These are phyloP conservation scores for Otus scops DNA, from an alignment of 2,797 vertebrate species.

Conservation along the genomic window DNA sequence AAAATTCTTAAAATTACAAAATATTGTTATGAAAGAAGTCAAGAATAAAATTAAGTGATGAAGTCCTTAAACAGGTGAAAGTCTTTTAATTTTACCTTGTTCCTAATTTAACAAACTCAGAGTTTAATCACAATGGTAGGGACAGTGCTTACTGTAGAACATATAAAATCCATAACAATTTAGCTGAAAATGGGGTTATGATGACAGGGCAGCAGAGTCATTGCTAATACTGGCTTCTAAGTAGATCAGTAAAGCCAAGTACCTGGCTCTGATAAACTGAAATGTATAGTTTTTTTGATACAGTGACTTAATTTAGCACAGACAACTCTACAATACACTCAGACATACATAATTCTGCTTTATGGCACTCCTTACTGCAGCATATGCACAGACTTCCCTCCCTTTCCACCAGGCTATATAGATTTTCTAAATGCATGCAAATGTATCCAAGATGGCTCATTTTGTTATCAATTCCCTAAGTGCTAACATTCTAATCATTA, in stretches of 20 bases:
- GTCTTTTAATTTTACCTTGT: constrained; percentile 10
- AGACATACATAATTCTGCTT: constrained; percentile 13
- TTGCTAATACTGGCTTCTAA: constrained; percentile 9
- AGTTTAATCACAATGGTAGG: constrained; percentile 17
- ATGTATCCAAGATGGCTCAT: constrained; percentile 90
- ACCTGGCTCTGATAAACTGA: background rate
- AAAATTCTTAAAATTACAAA: background rate
- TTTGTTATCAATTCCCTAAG: constrained; percentile 86
- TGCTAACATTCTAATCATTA: constrained; percentile 91
- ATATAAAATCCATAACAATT: constrained; percentile 50
- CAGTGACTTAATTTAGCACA: background rate
- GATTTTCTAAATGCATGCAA: constrained; percentile 91
- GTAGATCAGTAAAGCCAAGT: constrained; percentile 4
- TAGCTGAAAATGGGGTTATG: constrained; percentile 55
- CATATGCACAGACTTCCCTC: background rate
- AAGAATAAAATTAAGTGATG: constrained; percentile 26
- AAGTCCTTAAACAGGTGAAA: constrained; percentile 20
- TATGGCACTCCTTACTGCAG: background rate
- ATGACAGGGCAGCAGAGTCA: constrained; percentile 34
- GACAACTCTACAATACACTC: background rate
- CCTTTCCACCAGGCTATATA: constrained; percentile 65
- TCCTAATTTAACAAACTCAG: constrained; percentile 5
- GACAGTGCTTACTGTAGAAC: constrained; percentile 17
- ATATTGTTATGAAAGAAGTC: constrained; percentile 12
- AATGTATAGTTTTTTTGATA: background rate